Conservation (phyloP, 2,113 vertebrate species). For the Carassius carassius region DNA sequence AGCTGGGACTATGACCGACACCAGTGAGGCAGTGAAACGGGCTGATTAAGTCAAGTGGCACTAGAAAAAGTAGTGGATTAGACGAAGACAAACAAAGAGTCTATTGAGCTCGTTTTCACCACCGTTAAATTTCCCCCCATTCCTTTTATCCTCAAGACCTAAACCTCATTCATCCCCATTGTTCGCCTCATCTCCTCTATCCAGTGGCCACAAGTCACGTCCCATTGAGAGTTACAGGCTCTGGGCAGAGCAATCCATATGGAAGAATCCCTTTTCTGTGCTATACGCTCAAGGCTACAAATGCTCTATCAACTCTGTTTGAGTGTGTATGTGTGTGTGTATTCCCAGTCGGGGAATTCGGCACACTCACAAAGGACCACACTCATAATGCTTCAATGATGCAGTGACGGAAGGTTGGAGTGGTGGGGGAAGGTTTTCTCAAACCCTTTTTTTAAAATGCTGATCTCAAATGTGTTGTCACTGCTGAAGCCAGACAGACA, state of each 20-base stretch:
- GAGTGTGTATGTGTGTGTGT: slow-evolving; percentile 14
- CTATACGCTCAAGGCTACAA: slow-evolving; percentile 31
- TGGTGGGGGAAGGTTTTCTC: slow-evolving; percentile 10
- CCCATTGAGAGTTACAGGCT: not conserved
- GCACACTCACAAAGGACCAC: slow-evolving; percentile 24
- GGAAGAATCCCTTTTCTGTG: slow-evolving; percentile 32
- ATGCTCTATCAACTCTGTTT: not conserved
- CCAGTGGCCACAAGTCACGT: slow-evolving; percentile 9
- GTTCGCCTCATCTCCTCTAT: slow-evolving; percentile 24
- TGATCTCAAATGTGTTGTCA: slow-evolving; percentile 31
- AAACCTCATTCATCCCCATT: slow-evolving; percentile 25
- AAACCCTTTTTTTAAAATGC: slow-evolving; percentile 9
- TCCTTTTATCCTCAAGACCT: not conserved
- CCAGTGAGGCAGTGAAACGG: not conserved
- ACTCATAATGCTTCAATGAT: slow-evolving; percentile 46
- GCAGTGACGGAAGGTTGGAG: slow-evolving; percentile 14
- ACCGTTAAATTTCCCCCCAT: slow-evolving; percentile 7
- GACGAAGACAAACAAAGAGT: slow-evolving; percentile 31
- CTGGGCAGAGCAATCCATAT: slow-evolving; percentile 34
- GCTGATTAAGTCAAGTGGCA: slow-evolving; percentile 40
- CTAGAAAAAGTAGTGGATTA: slow-evolving; percentile 37
- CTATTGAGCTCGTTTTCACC: slow-evolving; percentile 12
- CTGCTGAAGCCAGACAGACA: slow-evolving; percentile 41
- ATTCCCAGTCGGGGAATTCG: slow-evolving; percentile 8
- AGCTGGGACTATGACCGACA: slow-evolving; percentile 19